Evolutionary conservation across 2,113 vertebrate genomes (phyloP).

Genomic region (Hypomesus transpacificus): DNA sequence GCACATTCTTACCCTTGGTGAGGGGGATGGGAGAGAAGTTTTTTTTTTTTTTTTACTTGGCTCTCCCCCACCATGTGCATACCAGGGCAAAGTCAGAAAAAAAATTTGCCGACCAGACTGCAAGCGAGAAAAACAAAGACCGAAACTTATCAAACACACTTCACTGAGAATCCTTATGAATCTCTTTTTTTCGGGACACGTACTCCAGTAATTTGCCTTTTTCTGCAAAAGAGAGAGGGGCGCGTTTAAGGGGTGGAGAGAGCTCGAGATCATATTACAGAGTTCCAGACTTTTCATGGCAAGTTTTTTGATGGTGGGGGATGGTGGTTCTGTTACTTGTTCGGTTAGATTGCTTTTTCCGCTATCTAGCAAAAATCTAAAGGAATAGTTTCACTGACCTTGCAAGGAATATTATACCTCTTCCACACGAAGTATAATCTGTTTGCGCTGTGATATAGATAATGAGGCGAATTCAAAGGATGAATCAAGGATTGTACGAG

Average conservation of each 20-base stretch:
- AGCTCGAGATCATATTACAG: conserved; percentile 70
- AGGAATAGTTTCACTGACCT: conserved; percentile 2
- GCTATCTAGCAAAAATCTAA: conserved; percentile 2
- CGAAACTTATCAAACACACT: conserved; percentile 21
- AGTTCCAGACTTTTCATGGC: conserved; percentile 70
- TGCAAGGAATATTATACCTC: neutral
- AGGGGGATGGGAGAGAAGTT: conserved; percentile 53
- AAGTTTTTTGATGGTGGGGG: conserved; percentile 70
- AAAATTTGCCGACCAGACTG: conserved; percentile 25
- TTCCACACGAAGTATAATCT: neutral
- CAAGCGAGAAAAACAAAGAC: conserved; percentile 32
- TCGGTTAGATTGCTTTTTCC: conserved; percentile 32
- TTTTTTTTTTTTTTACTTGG: conserved; percentile 52
- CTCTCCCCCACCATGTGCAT: conserved; percentile 61
- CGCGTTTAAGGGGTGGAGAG: conserved; percentile 59
- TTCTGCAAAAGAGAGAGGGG: conserved; percentile 27
- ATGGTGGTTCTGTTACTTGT: conserved; percentile 63
- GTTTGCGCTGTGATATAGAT: conserved; percentile 26
- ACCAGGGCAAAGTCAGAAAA: conserved; percentile 45
- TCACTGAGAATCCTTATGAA: conserved; percentile 10
- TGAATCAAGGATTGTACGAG: conserved; percentile 34
- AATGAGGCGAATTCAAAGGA: conserved; percentile 38
- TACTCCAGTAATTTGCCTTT: conserved; percentile 26
- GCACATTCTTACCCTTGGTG: conserved; percentile 64
- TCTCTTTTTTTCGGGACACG: conserved; percentile 6